Evolutionary conservation across 2,888 invertebrate species (phyloP).

Genomic region (Nesidiocoris tenuis): DNA sequence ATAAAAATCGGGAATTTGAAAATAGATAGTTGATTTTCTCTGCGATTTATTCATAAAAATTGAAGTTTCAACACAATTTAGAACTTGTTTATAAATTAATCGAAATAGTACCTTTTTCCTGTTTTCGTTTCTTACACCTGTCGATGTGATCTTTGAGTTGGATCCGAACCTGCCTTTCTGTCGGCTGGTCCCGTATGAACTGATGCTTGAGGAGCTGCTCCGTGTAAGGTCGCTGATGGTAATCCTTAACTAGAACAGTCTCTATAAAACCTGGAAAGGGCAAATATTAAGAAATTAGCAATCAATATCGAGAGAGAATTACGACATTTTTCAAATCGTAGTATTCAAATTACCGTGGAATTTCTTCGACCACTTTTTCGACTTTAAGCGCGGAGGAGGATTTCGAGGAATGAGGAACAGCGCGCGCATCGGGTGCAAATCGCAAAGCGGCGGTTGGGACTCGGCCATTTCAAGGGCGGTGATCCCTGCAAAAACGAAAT

Average conservation of each 20-base stretch:
- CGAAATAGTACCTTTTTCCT: constrained; percentile 68
- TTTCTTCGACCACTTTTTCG: constrained; percentile 97
- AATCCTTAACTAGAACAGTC: constrained; percentile 97
- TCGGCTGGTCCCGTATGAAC: constrained; percentile 98
- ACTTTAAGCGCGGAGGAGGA: constrained; percentile 94
- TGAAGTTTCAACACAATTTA: background rate
- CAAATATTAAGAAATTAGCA: background rate
- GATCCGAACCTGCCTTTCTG: constrained; percentile 95
- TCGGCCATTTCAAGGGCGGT: constrained; percentile 99
- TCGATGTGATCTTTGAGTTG: constrained; percentile 99
- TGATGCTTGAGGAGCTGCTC: constrained; percentile 96
- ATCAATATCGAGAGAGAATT: background rate
- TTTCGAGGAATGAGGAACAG: constrained; percentile 97
- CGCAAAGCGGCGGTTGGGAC: constrained; percentile 97
- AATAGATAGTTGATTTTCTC: background rate
- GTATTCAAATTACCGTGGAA: constrained; percentile 68
- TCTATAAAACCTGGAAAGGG: constrained; percentile 78
- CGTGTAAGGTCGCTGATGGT: constrained; percentile 97
- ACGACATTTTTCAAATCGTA: background rate
- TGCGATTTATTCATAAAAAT: background rate
- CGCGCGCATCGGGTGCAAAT: constrained; percentile 99
- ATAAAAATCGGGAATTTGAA: constrained; percentile 17
- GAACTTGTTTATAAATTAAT: background rate
- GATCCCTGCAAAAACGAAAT: constrained; percentile 68
- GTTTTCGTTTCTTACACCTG: constrained; percentile 91